These are phyloP conservation scores for Rhamphomyia laevipes DNA, from an alignment of 2,888 invertebrate species.

Conservation along the genomic window DNA sequence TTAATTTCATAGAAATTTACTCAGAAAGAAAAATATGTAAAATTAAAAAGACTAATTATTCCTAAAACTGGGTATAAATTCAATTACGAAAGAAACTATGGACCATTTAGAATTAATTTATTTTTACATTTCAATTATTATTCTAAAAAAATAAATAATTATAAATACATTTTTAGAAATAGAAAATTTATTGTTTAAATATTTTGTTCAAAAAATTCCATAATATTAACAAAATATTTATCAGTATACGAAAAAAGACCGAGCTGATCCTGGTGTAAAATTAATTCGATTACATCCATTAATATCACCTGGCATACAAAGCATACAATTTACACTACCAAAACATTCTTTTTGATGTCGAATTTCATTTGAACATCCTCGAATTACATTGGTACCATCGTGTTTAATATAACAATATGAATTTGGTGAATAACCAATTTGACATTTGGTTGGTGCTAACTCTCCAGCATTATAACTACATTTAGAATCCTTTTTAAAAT, in stretches of 20 bases:
- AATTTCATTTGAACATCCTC: slow-evolving; percentile 19
- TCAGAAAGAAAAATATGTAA: too few species aligned
- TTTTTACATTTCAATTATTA: too few species aligned
- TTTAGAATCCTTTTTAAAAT: slow-evolving; percentile 14
- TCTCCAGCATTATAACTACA: slow-evolving; percentile 14
- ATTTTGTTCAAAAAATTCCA: too few species aligned
- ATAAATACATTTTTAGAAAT: too few species aligned
- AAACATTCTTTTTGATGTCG: slow-evolving; percentile 18
- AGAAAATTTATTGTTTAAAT: too few species aligned
- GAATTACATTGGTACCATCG: slow-evolving; percentile 12
- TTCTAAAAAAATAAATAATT: too few species aligned
- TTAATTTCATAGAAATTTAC: too few species aligned
- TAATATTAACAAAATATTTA: too few species aligned
- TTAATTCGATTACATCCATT: slow-evolving; percentile 15
- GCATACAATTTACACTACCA: slow-evolving; percentile 12
- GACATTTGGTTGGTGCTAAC: slow-evolving; percentile 16
- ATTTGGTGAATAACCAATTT: slow-evolving; percentile 18
- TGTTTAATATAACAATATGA: slow-evolving; percentile 18
- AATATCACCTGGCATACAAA: slow-evolving; percentile 19
- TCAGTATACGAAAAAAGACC: neutral
- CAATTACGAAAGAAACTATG: too few species aligned
- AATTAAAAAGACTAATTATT: too few species aligned
- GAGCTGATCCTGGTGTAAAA: slow-evolving; percentile 14
- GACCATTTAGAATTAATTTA: too few species aligned
- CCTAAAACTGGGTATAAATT: too few species aligned